Base-by-base conservation (phyloP, 2,113 vertebrate genomes). In the Neolamprologus tretocephalus region DNA sequence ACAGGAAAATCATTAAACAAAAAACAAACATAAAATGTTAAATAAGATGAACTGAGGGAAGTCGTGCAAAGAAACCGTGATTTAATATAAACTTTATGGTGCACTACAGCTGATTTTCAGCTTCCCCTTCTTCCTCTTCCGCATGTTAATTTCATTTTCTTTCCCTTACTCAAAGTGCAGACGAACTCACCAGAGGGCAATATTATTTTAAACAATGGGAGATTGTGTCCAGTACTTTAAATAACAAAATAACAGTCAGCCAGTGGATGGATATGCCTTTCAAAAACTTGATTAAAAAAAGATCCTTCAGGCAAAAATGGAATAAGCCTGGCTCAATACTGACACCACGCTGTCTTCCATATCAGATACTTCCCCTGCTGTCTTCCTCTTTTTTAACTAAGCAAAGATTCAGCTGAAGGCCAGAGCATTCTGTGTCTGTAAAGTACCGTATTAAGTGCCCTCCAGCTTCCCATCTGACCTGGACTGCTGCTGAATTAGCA, bases 401-500 rank as follows among this genome's bases (percentile, higher is more conserved):
- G 82, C 14, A 23, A 13, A 45, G 75, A 82, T 5, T 87, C 40
- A 19, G 86, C 80, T 91, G 26, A 23, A 53, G 83, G 61, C 85
- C 57, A 28, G 2, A 9, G 49, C 4, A 21, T 58, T 81, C 40
- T 82, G 82, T 11, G 81, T 84, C 87, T 37, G 58, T 86, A 13
- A 57, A 85, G 58, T 81, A 71, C 49, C 31, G 78, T 55, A 73
- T 58, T 85, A 91, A 92, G 81, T 79, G 78, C 78, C 91, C 93
- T 91, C 82, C 87, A 89, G 86, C 87, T 53, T 88, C 87, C 85
- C 86, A 42, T 89, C 85, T 86, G 89, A 93, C 92, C 87, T 1
- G 81, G 63, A 17, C 73, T 80, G 75, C 89, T 89, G 91, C 84
- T 91, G 91, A 94, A 92, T 94, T 90, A 90, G 87, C 92, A 86